Base-by-base conservation (phyloP, 2,113 vertebrate genomes). In the Calonectris borealis region DNA sequence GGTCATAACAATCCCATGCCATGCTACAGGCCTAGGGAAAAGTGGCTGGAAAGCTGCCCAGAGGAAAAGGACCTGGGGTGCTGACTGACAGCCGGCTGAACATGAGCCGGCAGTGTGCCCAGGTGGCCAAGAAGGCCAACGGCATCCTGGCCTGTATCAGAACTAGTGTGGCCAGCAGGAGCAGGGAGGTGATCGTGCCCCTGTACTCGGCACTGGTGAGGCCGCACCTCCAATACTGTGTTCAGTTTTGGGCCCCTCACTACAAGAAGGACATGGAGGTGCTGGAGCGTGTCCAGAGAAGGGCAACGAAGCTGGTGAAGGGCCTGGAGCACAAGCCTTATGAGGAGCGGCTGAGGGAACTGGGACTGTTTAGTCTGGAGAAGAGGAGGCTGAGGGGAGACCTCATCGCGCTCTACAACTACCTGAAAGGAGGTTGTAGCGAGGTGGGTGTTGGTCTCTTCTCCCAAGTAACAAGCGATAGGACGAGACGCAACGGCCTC, bases 361-460 rank as follows among this genome's bases (percentile, higher is more conserved):
- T 15, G 21, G 25, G 14, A 9, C 2, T 14, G 38, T 36, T 87
- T 14, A 87, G 46, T 6, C 29, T 71, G 62, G 13, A 87, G n/a
- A 3, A 73, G 21, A 64, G 2, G 2, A 87, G n/a, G 21, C 61
- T 86, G 3, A 38, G 3, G 12, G 8, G 34, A 12, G 0, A 54
- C 7, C 14, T 29, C 20, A 2, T 16, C 0, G 1, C 32, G 51
- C 52, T 76, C 24, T 24, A 26, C 21, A 48, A 13, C 21, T 27
- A 1, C 17, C 52, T 62, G 42, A 44, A 61, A 66, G 31, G 13
- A 61, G 12, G 42, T 2, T 70, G 27, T 19, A 55, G 69, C 0
- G 0, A 65, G 25, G n/a, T 26, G 16, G 29, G 11, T 0, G 4
- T 29, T 0, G 0, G 20, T 49, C 36, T 57, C 10, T 52, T 52